phyloP scores from a whole-genome alignment of 2,113 vertebrate genomes.

The Otus sunia region DNA sequence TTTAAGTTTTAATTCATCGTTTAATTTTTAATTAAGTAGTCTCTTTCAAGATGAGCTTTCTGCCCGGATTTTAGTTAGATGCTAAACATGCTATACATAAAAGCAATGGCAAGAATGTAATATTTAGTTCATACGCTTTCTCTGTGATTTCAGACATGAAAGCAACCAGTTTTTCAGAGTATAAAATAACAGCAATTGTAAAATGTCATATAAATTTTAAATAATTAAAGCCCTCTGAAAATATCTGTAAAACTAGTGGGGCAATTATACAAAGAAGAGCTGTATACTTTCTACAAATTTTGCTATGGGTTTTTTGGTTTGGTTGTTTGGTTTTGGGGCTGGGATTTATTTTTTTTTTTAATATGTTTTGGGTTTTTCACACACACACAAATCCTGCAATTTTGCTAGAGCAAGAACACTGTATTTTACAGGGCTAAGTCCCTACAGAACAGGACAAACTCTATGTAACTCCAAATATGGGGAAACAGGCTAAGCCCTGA shows the following conservation, averaged over 20 bases:
- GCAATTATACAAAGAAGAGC: not conserved
- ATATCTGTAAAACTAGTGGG: constrained; percentile 24
- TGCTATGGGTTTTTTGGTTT: not conserved
- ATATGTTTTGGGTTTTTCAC: not conserved
- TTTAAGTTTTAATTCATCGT: constrained; percentile 81
- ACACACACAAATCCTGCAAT: not conserved
- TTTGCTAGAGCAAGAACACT: not conserved
- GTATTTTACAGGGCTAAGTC: not conserved
- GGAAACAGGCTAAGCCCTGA: not conserved
- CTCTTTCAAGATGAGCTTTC: constrained; percentile 73
- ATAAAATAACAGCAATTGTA: constrained; percentile 61
- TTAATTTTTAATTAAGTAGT: constrained; percentile 83
- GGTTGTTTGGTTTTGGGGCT: not conserved
- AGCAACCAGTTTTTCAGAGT: constrained; percentile 40
- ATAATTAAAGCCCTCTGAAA: constrained; percentile 68
- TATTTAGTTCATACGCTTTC: constrained; percentile 46
- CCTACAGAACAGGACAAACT: not conserved
- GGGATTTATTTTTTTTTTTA: not conserved
- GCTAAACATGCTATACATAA: constrained; percentile 60
- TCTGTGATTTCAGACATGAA: constrained; percentile 63
- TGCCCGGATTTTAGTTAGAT: constrained; percentile 62
- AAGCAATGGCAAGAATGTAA: constrained; percentile 40
- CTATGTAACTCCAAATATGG: not conserved
- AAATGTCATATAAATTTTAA: constrained; percentile 65
- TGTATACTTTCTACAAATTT: not conserved